Evolutionary conservation across 37 sponge, comb jelly and placozoan species (phyloP).

Genomic region (Ianthella basta): DNA sequence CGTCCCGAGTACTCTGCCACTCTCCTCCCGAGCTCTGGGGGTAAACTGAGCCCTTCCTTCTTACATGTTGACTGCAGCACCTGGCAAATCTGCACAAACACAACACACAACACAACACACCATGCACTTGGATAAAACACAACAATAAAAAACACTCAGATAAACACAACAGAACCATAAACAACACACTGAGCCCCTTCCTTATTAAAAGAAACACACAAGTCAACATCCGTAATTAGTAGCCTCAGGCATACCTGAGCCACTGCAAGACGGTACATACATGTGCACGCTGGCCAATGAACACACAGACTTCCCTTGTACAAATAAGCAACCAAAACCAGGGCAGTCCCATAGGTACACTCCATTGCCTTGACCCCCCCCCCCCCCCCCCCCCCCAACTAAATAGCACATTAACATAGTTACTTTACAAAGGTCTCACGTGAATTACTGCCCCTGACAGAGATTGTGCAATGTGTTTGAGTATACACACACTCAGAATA

Average conservation of each 20-base stretch:
- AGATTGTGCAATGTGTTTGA: no score
- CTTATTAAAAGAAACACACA: background rate
- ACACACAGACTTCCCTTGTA: background rate
- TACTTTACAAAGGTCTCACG: no score
- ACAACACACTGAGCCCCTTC: background rate
- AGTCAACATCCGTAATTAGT: no score
- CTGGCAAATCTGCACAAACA: slow-evolving; percentile 49
- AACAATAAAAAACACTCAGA: background rate
- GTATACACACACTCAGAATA: background rate
- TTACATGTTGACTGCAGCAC: slow-evolving; percentile 76
- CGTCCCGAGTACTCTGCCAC: slow-evolving; percentile 86
- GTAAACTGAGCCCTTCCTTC: slow-evolving; percentile 84
- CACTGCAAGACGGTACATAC: no score
- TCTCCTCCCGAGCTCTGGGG: slow-evolving; percentile 85
- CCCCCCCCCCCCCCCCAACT: no score
- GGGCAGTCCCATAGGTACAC: no score
- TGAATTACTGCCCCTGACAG: no score
- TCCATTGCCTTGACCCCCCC: no score
- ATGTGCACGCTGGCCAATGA: no score
- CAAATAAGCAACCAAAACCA: background rate
- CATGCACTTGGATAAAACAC: background rate
- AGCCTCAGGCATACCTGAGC: no score
- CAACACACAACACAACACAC: background rate
- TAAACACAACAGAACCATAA: background rate
- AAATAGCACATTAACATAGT: no score